Conservation (phyloP, 2,797 vertebrate species). For the Myotis findleyi region DNA sequence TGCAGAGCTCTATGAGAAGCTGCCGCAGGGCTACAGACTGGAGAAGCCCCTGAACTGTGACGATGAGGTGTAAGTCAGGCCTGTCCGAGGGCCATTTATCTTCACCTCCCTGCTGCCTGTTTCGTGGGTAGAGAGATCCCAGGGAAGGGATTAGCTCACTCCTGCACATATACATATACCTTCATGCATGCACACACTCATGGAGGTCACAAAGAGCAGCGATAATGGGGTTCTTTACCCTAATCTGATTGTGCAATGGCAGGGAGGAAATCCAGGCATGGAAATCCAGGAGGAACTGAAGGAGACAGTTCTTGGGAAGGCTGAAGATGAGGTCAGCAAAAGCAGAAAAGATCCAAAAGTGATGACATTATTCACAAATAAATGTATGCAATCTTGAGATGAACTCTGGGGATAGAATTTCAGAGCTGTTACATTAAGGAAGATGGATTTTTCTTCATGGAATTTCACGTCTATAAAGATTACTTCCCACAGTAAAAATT, state of each 20-base stretch:
- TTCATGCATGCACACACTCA: fast-evolving
- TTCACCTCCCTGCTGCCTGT: neutral
- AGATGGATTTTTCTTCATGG: neutral
- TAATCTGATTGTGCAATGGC: neutral
- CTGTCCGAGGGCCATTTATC: neutral
- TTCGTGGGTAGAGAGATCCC: neutral
- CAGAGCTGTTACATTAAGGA: neutral
- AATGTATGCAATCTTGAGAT: neutral
- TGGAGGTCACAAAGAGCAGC: neutral
- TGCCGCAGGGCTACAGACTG: conserved; percentile 92
- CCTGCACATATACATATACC: neutral
- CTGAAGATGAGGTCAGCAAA: neutral
- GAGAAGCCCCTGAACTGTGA: conserved; percentile 95
- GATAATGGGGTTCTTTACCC: neutral
- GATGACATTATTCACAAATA: neutral
- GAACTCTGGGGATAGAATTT: neutral
- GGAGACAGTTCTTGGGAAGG: neutral
- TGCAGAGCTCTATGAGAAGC: conserved; percentile 93
- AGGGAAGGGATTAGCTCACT: too few relatives aligned
- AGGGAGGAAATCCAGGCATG: neutral
- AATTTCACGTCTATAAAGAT: conserved; percentile 23
- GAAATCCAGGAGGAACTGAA: neutral
- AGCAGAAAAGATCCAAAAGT: neutral
- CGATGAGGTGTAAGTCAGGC: conserved; percentile 92
- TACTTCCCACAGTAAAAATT: conserved; percentile 30